Conservation (phyloP, 2,888 invertebrate genomes). For the Nipponacmea schrenckii region DNA sequence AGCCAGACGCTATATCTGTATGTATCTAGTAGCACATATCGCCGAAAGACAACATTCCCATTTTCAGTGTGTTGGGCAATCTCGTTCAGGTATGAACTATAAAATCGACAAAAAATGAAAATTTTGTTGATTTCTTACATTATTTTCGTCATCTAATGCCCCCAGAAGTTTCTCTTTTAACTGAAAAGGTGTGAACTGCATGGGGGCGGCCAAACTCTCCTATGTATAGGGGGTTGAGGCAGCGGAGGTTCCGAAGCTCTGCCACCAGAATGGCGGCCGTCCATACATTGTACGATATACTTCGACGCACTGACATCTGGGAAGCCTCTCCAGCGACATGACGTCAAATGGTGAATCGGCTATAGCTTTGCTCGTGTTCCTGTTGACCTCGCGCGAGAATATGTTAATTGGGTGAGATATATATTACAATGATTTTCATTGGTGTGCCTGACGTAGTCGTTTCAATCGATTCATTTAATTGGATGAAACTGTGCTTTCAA, state of each 20-base stretch:
- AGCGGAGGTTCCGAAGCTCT: constrained; percentile 69
- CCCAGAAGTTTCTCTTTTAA: constrained; percentile 95
- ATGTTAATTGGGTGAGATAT: constrained; percentile 25
- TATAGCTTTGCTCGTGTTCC: constrained; percentile 31
- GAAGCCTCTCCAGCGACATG: constrained; percentile 62
- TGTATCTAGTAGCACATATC: too few species aligned
- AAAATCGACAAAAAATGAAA: constrained; percentile 4
- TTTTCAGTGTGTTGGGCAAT: background rate
- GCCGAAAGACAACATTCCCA: too few species aligned
- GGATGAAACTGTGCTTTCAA: background rate
- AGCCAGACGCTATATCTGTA: too few species aligned
- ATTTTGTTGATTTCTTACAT: constrained; percentile 80
- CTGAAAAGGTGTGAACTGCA: constrained; percentile 75
- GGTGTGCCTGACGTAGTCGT: background rate
- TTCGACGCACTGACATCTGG: constrained; percentile 60
- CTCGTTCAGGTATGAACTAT: constrained; percentile 1
- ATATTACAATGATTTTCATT: constrained; percentile 11
- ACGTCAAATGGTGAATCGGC: constrained; percentile 58
- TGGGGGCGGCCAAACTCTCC: constrained; percentile 69
- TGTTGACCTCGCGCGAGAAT: constrained; percentile 31
- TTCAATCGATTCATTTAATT: background rate
- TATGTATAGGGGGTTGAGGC: constrained; percentile 69
- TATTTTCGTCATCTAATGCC: constrained; percentile 96
- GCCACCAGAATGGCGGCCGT: constrained; percentile 72
- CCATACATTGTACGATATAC: constrained; percentile 61